Evolutionary conservation across 2,888 invertebrate species (phyloP).

Genomic region (Dynastes hyllus): DNA sequence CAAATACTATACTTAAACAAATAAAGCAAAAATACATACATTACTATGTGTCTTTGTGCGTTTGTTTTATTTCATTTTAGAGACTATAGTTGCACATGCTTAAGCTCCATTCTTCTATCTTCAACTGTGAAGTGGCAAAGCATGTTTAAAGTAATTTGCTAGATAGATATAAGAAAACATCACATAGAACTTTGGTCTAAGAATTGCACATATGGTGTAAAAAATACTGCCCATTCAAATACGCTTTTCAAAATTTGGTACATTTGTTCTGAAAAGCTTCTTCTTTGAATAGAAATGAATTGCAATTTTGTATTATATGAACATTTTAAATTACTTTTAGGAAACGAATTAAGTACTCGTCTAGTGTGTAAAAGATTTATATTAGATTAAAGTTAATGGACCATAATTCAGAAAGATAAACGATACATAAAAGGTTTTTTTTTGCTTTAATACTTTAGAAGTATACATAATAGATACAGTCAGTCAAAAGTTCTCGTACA

Average conservation of each 20-base stretch:
- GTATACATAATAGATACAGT: too few species aligned
- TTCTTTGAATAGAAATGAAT: too few species aligned
- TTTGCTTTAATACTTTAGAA: too few species aligned
- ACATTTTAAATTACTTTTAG: neutral
- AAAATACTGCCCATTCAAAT: constrained; percentile 27
- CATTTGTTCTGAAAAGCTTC: neutral
- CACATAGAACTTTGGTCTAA: constrained; percentile 66
- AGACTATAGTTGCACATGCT: constrained; percentile 36
- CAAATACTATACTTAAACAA: constrained; percentile 10
- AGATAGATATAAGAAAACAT: constrained; percentile 57
- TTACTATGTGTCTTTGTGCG: constrained; percentile 39
- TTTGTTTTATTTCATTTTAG: constrained; percentile 19
- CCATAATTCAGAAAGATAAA: too few species aligned
- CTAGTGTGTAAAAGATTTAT: too few species aligned
- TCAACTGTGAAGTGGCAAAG: constrained; percentile 56
- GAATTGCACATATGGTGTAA: constrained; percentile 60
- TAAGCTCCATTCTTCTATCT: constrained; percentile 55
- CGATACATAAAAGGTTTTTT: too few species aligned
- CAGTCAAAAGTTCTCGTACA: too few species aligned
- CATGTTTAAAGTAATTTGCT: constrained; percentile 54
- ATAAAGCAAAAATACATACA: constrained; percentile 3
- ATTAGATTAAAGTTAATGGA: too few species aligned
- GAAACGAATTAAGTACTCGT: too few species aligned
- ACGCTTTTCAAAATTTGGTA: constrained; percentile 19
- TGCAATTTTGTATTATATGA: neutral